Evolutionary conservation across 2,113 vertebrate genomes (phyloP), one percentile per base, ranked within the genome.

Genomic region (Ploceus nigricollis): DNA sequence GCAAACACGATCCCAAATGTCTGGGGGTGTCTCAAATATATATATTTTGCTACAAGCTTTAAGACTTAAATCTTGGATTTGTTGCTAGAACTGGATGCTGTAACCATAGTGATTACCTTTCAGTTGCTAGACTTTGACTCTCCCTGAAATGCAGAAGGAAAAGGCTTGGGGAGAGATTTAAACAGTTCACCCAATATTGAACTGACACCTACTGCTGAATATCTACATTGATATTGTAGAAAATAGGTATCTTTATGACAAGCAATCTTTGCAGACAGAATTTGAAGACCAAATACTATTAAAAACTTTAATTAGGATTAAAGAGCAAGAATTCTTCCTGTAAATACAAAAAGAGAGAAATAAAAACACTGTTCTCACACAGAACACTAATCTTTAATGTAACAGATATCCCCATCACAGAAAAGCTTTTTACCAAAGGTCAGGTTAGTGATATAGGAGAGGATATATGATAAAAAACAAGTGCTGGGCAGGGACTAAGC

Each of bases 31-130:
- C 71, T 90, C 76, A 88, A 65, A 92, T 70, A 47, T 24, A 40
- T 72, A 37, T 88, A 72, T 79, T 85, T 94, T 33, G 13, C 71
- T 90, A 50, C 31, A 85, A 86, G 82, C 3, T 0, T 54, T 69
- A 58, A 91, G 66, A 79, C 71, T 96, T 91, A 87, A 89, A 80
- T 88, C 63, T 82, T 77, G 71, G 50, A 72, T 44, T 93, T 47
- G 13, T 57, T 92, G 58, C 84, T 92, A 73, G 86, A 90, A 77
- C 54, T n/a, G 15, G 54, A 54, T 94, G 28, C 75, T 77, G 91
- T 96, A 93, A 94, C 94, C 87, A 95, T 93, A 95, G 94, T 37
- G 66, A 96, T 96, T 93, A 89, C 71, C 54, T 75, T 91, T 81
- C 48, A 82, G 73, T 60, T 82, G 83, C 66, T 91, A 91, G 83